These are phyloP conservation scores for Dryocosmus kuriphilus DNA, from an alignment of 2,888 invertebrate species.

Conservation along the genomic window DNA sequence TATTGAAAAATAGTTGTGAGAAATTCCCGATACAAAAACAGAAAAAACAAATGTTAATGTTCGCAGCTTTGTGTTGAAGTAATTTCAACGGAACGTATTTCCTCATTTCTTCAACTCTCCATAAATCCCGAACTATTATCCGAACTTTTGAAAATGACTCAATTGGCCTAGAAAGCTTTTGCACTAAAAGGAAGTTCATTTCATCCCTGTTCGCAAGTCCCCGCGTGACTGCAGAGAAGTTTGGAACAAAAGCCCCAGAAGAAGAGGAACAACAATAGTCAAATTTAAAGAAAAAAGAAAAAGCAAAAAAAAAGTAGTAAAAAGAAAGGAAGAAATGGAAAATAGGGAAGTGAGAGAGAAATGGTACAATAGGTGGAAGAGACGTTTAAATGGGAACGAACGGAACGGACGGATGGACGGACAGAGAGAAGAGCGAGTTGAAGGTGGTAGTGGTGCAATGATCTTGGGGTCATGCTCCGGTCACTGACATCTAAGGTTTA, in stretches of 20 bases:
- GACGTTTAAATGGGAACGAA: constrained; percentile 44
- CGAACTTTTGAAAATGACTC: constrained; percentile 28
- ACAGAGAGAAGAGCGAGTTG: constrained; percentile 59
- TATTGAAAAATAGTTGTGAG: too few species aligned
- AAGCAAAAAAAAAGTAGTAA: neutral
- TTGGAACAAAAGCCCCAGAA: constrained; percentile 31
- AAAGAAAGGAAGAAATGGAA: neutral
- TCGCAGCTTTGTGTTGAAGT: too few species aligned
- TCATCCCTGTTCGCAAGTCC: constrained; percentile 4
- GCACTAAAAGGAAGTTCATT: constrained; percentile 25
- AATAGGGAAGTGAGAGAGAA: neutral
- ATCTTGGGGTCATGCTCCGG: constrained; percentile 75
- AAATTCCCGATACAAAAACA: too few species aligned
- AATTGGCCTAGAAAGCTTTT: constrained; percentile 21
- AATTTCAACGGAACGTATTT: too few species aligned
- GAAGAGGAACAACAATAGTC: constrained; percentile 22
- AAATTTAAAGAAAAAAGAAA: constrained; percentile 30
- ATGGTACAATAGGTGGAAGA: constrained; percentile 22
- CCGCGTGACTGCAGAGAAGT: constrained; percentile 28
- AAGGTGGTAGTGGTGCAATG: constrained; percentile 71
- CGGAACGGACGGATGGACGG: constrained; percentile 53
- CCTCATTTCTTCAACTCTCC: neutral
- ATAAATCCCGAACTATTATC: constrained; percentile 10
- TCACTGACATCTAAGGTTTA: constrained; percentile 73
- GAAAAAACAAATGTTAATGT: too few species aligned